Evolutionary conservation across 1,140 invertebrate genomes (phyloP).

Genomic region (Homalodisca vitripennis): DNA sequence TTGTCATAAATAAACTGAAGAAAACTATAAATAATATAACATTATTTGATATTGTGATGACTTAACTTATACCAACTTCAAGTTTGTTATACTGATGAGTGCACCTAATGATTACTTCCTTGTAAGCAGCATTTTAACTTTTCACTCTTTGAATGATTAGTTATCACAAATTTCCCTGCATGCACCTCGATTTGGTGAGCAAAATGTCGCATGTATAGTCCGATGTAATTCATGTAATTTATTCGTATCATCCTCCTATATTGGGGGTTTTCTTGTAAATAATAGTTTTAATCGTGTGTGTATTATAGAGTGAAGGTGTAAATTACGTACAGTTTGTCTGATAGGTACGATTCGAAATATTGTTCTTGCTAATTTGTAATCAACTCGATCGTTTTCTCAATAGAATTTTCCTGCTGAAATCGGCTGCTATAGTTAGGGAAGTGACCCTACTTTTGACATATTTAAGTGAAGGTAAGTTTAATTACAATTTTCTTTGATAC

Average conservation of each 20-base stretch:
- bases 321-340: conserved; percentile 26
- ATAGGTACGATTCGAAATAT: neutral
- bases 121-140: no score
- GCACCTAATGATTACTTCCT: neutral
- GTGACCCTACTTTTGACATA: neutral
- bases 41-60: neutral
- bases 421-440: conserved; percentile 15
- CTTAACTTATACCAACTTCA: neutral
- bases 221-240: conserved; percentile 40
- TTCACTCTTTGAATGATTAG: conserved; percentile 17
- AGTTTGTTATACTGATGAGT: neutral
- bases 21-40: no score
- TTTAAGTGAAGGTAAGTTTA: neutral
- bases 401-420: neutral
- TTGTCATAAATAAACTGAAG: neutral
- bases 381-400: neutral
- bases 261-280: conserved; percentile 40
- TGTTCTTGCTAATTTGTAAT: neutral
- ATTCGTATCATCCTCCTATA: conserved; percentile 37
- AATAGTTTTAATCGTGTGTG: conserved; percentile 38
- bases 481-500: neutral
- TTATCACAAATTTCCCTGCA: conserved; percentile 13
- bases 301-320: conserved; percentile 39
- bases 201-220: conserved; percentile 40
- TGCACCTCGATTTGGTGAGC: conserved; percentile 28